phyloP scores from a whole-genome alignment of 2,113 vertebrate species.

The Aramus guarauna region DNA sequence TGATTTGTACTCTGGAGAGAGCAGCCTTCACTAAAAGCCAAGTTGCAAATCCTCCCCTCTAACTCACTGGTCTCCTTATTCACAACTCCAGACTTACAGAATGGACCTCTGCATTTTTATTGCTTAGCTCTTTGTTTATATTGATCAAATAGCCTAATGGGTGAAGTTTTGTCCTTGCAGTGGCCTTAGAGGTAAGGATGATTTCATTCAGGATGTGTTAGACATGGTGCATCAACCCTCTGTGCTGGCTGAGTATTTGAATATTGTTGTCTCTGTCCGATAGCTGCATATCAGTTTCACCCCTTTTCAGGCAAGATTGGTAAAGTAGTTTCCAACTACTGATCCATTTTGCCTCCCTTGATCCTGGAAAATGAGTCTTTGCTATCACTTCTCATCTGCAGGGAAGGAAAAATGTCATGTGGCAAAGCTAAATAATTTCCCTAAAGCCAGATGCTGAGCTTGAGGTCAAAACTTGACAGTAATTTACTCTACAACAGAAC shows the following conservation, averaged over 20 bases:
- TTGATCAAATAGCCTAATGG: background rate
- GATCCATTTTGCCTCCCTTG: background rate
- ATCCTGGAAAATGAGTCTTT: background rate
- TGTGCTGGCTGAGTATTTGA: background rate
- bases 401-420: background rate
- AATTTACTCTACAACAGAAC: background rate
- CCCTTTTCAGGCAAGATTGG: background rate
- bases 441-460: background rate
- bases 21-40: background rate
- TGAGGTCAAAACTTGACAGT: background rate
- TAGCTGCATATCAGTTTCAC: background rate
- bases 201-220: background rate
- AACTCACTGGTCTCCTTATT: background rate
- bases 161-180: background rate
- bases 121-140: background rate
- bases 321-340: background rate
- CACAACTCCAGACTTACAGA: background rate
- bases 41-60: background rate
- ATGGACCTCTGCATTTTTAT: background rate
- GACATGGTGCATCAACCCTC: background rate
- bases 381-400: background rate
- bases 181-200: background rate
- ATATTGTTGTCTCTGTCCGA: background rate
- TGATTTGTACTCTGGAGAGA: background rate
- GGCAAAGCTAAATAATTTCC: background rate